A percentile compares a stretch with the other conserved stretches of the same genome.
Conservation (phyloP, 2,797 vertebrate genomes). For the Clarias fuscus region DNA sequence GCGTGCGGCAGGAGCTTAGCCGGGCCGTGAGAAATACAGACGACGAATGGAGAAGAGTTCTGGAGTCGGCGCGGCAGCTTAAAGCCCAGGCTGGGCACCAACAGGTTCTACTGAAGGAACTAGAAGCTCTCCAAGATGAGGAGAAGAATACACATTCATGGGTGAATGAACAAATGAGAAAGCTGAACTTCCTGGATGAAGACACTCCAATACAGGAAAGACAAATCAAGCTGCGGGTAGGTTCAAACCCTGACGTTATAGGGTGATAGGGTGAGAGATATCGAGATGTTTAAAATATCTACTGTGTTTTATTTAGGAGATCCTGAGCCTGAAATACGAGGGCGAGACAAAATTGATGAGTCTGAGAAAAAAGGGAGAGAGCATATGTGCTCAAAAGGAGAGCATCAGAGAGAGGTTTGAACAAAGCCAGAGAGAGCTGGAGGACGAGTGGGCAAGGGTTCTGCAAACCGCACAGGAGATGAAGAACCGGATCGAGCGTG, state of each 20-base stretch:
- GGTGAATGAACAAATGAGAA: slow-evolving; percentile 76
- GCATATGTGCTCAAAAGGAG: slow-evolving; percentile 55
- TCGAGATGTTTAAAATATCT: not conserved
- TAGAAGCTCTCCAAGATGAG: slow-evolving; percentile 68
- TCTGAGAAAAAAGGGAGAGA: slow-evolving; percentile 55
- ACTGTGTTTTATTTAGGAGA: slow-evolving; percentile 66
- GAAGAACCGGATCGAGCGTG: slow-evolving; percentile 60
- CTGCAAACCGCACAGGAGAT: slow-evolving; percentile 60
- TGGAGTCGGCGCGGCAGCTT: slow-evolving; percentile 55
- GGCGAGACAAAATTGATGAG: slow-evolving; percentile 72
- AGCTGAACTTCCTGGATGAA: slow-evolving; percentile 65
- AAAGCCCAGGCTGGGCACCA: slow-evolving; percentile 47
- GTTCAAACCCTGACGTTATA: slow-evolving; percentile 25
- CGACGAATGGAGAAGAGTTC: slow-evolving; percentile 55
- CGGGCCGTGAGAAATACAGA: slow-evolving; percentile 40
- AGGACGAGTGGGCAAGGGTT: slow-evolving; percentile 65
- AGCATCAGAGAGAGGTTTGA: slow-evolving; percentile 55
- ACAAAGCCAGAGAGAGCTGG: slow-evolving; percentile 44
- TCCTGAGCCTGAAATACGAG: slow-evolving; percentile 69
- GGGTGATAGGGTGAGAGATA: not conserved
- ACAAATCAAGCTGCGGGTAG: slow-evolving; percentile 76
- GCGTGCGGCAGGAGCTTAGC: slow-evolving; percentile 40
- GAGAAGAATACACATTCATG: slow-evolving; percentile 70
- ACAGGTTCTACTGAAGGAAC: slow-evolving; percentile 59
- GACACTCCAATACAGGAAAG: slow-evolving; percentile 67